Percentiles rank a stretch among this genome's conserved stretches.
phyloP scores from a whole-genome alignment of 2,888 invertebrate species.

The Nipponacmea schrenckii region DNA sequence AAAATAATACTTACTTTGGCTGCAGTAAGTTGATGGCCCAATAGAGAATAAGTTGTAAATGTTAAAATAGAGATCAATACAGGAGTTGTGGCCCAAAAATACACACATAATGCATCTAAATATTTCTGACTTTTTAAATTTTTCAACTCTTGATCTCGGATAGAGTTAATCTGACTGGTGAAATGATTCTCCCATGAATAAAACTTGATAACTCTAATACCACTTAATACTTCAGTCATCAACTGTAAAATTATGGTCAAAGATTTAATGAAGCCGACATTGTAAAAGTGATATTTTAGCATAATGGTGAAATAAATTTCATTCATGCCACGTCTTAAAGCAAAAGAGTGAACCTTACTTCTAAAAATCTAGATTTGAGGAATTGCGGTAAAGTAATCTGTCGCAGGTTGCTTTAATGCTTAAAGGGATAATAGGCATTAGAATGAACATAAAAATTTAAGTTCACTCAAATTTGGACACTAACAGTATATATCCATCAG shows the following conservation, averaged over 20 bases:
- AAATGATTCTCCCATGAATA: constrained; percentile 95
- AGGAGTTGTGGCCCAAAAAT: constrained; percentile 98
- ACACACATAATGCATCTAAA: constrained; percentile 96
- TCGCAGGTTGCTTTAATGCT: too few species aligned
- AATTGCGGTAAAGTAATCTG: too few species aligned
- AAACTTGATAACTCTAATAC: constrained; percentile 89
- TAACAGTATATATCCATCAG: too few species aligned
- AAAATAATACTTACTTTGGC: constrained; percentile 75
- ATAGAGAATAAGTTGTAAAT: constrained; percentile 69
- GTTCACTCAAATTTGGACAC: too few species aligned
- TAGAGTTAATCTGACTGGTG: constrained; percentile 73
- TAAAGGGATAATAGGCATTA: too few species aligned
- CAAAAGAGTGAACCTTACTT: too few species aligned
- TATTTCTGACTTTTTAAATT: constrained; percentile 89
- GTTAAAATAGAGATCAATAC: constrained; percentile 74
- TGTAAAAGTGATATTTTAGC: neutral
- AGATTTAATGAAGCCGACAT: neutral
- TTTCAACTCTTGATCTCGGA: constrained; percentile 75
- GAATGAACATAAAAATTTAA: too few species aligned
- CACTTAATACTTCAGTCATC: constrained; percentile 86
- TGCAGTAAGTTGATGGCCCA: constrained; percentile 82
- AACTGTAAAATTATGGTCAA: constrained; percentile 66
- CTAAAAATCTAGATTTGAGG: too few species aligned
- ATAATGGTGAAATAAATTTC: too few species aligned
- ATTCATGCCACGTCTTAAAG: too few species aligned